Percentiles rank a stretch among this genome's conserved stretches.
These are phyloP conservation scores for Drosophila pseudotalamancana DNA, from an alignment of 2,888 invertebrate species.

Conservation along the genomic window DNA sequence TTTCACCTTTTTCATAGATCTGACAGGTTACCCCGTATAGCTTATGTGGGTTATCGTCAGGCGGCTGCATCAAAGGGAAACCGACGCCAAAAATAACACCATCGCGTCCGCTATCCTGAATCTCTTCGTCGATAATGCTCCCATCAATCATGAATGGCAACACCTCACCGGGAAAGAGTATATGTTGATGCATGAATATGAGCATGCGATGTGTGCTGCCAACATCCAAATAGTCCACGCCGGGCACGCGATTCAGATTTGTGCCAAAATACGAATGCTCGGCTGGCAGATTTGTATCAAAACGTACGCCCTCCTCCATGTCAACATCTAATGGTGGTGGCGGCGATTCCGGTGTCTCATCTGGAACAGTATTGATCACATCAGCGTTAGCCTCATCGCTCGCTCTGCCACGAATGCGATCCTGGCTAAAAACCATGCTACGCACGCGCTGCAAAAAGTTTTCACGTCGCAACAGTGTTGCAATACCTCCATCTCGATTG, in stretches of 20 bases:
- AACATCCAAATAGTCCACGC: constrained; percentile 87
- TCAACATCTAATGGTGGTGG: constrained; percentile 48
- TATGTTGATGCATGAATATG: constrained; percentile 86
- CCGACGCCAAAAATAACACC: constrained; percentile 83
- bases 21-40: constrained; percentile 84
- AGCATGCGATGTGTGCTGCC: constrained; percentile 86
- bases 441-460: constrained; percentile 78
- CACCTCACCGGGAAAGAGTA: constrained; percentile 92
- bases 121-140: constrained; percentile 77
- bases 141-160: constrained; percentile 88
- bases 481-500: constrained; percentile 63
- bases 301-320: constrained; percentile 74
- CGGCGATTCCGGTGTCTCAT: constrained; percentile 11
- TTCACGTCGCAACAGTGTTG: constrained; percentile 58
- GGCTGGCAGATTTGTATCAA: constrained; percentile 86
- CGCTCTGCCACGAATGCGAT: constrained; percentile 54
- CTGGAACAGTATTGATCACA: constrained; percentile 12
- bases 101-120: constrained; percentile 71
- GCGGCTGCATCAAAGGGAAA: constrained; percentile 76
- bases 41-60: constrained; percentile 49
- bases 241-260: constrained; percentile 86
- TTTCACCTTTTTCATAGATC: constrained; percentile 83
- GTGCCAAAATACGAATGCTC: constrained; percentile 85
- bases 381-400: constrained; percentile 29
- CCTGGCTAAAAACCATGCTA: constrained; percentile 76